Evolutionary conservation across 2,113 vertebrate species (phyloP).

Genomic region (Pterocles burchelli): DNA sequence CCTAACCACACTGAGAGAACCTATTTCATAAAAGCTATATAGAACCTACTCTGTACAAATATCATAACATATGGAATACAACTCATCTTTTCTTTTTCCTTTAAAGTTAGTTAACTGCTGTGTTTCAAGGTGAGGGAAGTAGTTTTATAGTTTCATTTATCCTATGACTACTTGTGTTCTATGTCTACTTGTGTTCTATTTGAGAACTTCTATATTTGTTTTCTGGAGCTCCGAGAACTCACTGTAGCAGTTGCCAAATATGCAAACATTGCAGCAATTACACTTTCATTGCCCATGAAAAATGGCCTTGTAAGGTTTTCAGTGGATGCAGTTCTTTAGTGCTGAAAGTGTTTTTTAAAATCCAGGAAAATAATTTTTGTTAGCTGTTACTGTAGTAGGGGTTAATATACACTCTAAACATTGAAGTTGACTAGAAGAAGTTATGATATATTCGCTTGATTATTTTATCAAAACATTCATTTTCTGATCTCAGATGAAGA

Average conservation of each 20-base stretch:
- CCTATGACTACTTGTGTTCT: neutral
- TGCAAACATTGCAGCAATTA: constrained; percentile 60
- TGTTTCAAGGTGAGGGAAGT: neutral
- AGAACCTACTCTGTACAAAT: neutral
- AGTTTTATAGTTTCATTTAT: constrained; percentile 21
- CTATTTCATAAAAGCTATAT: neutral
- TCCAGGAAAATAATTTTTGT: constrained; percentile 34
- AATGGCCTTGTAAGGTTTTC: neutral
- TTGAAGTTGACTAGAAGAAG: constrained; percentile 5
- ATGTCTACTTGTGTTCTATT: neutral
- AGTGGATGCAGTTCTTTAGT: constrained; percentile 51
- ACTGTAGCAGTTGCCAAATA: constrained; percentile 44
- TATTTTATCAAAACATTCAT: constrained; percentile 45
- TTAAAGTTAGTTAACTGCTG: neutral
- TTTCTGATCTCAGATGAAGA: constrained; percentile 57
- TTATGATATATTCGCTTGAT: neutral
- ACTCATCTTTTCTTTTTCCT: neutral
- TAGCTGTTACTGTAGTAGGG: neutral
- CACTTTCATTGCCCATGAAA: constrained; percentile 51
- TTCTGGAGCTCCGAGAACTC: constrained; percentile 29
- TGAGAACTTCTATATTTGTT: neutral
- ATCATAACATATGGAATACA: neutral
- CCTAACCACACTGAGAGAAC: neutral
- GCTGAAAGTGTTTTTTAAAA: constrained; percentile 46
- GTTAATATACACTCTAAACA: constrained; percentile 4